Base-by-base conservation (phyloP, 1,140 invertebrate genomes). In the Laupala kohalensis region DNA sequence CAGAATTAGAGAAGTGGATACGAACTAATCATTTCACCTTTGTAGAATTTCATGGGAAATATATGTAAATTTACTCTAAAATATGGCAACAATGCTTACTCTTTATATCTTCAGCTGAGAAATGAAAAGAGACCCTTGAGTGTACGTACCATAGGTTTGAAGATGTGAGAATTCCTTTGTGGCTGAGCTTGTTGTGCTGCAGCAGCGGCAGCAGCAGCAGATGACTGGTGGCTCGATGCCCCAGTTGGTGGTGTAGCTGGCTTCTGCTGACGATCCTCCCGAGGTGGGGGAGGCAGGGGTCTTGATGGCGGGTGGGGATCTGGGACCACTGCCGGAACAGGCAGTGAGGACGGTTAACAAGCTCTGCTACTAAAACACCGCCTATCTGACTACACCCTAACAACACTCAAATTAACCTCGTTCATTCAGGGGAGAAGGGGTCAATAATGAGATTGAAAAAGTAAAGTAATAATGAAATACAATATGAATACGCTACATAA, bases 201-300 rank as follows among this genome's bases (percentile, higher is more conserved):
- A 69, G 74, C 62, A 78, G 76, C 26, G 25, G 70, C 80, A 79
- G 69, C 75, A 15, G 85, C 83, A 23, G 85, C 83, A 13, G 85
- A 71, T 28, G 79, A 76, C 37, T 71, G 70, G 70, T 71, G 70
- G 75, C 74, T 68, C 81, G 82, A 71, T 82, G 83, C 76, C 81
- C 82, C 15, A 27, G 81, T 81, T 19, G 85, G 83, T 24, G 85
- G 84, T 9, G 85, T 85, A 4, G 83, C 82, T 64, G 85, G 82
- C 75, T 86, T 87, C 73, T 84, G 82, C 77, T 85, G 82, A 80
- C 86, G 79, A 79, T 89, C 82, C 79, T 91, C 81, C 75, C 88
- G 84, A 19, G 94, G 92, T 72, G 93, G 94, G 24, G 93, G 92
- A 65, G 94, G 94, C 75, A 95, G 84, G 70, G 93, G 93, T 76